Base-by-base conservation (phyloP, 2,888 invertebrate genomes). In the Pasiphila rectangulata region DNA sequence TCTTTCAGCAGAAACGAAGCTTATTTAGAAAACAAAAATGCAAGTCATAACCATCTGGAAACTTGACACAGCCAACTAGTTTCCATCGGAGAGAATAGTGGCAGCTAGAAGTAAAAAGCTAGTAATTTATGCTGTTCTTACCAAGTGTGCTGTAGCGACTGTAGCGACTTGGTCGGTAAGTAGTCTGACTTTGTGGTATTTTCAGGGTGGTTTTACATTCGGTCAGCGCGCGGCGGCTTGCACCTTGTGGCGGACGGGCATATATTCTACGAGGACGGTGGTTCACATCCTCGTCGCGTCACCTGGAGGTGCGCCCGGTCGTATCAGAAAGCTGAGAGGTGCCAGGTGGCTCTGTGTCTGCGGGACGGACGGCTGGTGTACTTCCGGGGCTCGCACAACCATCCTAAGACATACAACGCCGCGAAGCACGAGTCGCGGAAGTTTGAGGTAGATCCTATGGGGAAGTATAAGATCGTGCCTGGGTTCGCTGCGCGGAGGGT, bases 261-360 rank as follows among this genome's bases (percentile, higher is more conserved):
- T 60, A 87, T 89, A 59, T 89, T 88, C 70, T 89, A 89, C 64
- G 89, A 89, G 63, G 88, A 89, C 60, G 89, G 89, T 6, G 86
- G 88, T 1, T 86, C 86, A 1, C 87, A 86, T 35, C 85, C 84
- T 9, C 83, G 87, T 24, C 78, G 88, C 5, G 86, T 89, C 23
- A 89, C 88, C 3, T 88, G 88, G 88, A 70, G 87, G 25, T 88
- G 89, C 56, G 89, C 88, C 23, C 69, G 89, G 44, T 89, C 88
- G 19, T 88, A 89, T 56, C 88, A 88, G 67, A 88, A 88, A 61
- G 83, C 88, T 10, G 85, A 86, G 61, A 72, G 89, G 25, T 89
- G 89, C 61, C 85, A 84, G 63, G 89, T 89, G 23, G 88, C 87
- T 48, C 65, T 89, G 57, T 88, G 89, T 54, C 69, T 89, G 10